A percentile compares a stretch with the other conserved stretches of the same genome.
Conservation (phyloP, 2,888 invertebrate species). For the Phytoseiulus persimilis region DNA sequence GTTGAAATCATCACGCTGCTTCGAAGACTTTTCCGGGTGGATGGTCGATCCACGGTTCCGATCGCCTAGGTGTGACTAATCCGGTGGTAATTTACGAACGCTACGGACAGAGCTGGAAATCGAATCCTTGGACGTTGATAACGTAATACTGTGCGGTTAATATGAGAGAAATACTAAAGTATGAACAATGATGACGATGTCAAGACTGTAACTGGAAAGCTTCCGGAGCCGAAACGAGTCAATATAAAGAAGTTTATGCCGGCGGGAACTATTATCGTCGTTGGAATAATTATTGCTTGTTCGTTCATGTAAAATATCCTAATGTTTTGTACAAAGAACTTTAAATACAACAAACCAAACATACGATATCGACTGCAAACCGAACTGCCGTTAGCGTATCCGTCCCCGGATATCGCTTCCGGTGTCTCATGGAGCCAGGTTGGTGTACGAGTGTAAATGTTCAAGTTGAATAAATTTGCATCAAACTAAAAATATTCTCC, state of each 20-base stretch:
- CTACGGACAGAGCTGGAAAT: neutral
- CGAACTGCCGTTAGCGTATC: neutral
- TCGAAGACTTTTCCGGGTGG: too few species aligned
- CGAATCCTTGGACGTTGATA: neutral
- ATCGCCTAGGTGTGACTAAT: neutral
- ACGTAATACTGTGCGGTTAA: neutral
- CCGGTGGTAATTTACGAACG: neutral
- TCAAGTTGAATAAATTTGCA: neutral
- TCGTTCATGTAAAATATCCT: neutral
- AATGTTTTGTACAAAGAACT: neutral
- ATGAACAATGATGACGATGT: neutral
- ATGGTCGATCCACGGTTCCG: too few species aligned
- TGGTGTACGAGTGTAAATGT: neutral
- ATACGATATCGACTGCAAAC: neutral
- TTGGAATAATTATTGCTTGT: neutral
- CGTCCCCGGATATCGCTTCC: neutral
- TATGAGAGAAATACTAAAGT: neutral
- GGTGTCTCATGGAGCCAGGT: neutral
- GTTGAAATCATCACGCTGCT: too few species aligned
- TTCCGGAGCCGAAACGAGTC: neutral
- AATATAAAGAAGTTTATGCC: neutral
- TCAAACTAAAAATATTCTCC: neutral
- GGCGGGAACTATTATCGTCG: neutral
- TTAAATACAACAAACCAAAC: neutral
- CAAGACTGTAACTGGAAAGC: neutral